A percentile compares a stretch with the other conserved stretches of the same genome.
Conservation (phyloP, 1,140 invertebrate species). For the Papilio polytes region DNA sequence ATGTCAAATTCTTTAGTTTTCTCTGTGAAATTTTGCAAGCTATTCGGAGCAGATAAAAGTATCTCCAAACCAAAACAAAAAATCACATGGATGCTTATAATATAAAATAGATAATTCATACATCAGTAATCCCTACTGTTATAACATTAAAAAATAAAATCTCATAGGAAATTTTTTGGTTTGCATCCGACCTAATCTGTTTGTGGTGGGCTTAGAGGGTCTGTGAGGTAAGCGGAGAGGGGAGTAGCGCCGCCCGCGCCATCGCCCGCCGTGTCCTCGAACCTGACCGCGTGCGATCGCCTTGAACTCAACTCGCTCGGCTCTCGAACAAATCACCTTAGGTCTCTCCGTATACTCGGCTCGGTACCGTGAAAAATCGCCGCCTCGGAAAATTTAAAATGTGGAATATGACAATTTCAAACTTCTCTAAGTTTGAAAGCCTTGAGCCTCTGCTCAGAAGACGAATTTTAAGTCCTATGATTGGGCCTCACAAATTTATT, state of each 20-base stretch:
- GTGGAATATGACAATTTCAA: slow-evolving; percentile 16
- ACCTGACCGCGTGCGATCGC: slow-evolving; percentile 80
- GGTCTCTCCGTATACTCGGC: slow-evolving; percentile 55
- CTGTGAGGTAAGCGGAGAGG: slow-evolving; percentile 67
- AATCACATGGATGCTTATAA: too few relatives aligned
- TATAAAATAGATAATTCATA: too few relatives aligned
- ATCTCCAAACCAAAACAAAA: too few relatives aligned
- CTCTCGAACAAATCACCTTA: slow-evolving; percentile 64
- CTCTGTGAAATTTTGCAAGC: too few relatives aligned
- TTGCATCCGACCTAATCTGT: not conserved
- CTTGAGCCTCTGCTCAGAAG: not conserved
- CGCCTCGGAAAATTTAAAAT: slow-evolving; percentile 52
- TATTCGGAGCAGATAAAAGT: too few relatives aligned
- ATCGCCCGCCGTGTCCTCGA: slow-evolving; percentile 73
- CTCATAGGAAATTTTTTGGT: not conserved
- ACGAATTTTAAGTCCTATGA: not conserved
- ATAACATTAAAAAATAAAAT: not conserved
- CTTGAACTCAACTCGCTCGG: slow-evolving; percentile 75
- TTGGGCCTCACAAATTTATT: not conserved
- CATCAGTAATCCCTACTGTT: not conserved
- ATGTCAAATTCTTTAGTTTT: not conserved
- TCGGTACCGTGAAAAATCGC: slow-evolving; percentile 63
- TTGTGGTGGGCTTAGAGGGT: slow-evolving; percentile 41
- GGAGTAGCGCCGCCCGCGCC: slow-evolving; percentile 43
- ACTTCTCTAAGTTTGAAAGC: too few relatives aligned